Conservation (phyloP, 1,140 invertebrate species). For the Tachypleus tridentatus region DNA sequence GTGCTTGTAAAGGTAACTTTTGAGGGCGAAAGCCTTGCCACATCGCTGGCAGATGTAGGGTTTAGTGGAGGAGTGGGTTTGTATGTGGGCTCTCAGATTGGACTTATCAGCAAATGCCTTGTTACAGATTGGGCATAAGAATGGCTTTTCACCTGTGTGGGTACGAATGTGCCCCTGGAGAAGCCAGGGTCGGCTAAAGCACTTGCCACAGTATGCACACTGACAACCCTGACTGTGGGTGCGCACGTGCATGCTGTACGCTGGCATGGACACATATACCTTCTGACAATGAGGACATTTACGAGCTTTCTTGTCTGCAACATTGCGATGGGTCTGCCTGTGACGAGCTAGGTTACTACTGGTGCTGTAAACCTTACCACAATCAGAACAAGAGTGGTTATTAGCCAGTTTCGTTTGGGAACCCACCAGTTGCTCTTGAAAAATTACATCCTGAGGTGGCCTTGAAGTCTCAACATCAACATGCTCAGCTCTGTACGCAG, state of each 20-base stretch:
- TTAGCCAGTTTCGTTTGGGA: constrained; percentile 18
- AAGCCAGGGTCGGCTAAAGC: constrained; percentile 86
- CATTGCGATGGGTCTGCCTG: constrained; percentile 76
- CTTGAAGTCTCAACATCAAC: background rate
- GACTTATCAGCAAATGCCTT: constrained; percentile 93
- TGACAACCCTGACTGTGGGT: constrained; percentile 85
- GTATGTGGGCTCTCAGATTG: constrained; percentile 84
- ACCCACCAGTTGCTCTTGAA: constrained; percentile 1
- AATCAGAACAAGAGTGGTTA: constrained; percentile 64
- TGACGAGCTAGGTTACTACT: constrained; percentile 84
- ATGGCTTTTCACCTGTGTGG: constrained; percentile 86
- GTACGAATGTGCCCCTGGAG: constrained; percentile 83
- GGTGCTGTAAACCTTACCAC: constrained; percentile 77
- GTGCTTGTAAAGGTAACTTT: constrained; percentile 91
- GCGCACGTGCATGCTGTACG: constrained; percentile 89
- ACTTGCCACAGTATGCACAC: constrained; percentile 79
- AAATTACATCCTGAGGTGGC: background rate
- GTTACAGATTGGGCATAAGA: constrained; percentile 72
- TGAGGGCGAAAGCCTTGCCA: constrained; percentile 82
- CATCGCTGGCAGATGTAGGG: constrained; percentile 74
- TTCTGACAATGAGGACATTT: constrained; percentile 85
- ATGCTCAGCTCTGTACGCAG: background rate
- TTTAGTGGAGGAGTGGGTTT: constrained; percentile 76
- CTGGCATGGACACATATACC: constrained; percentile 84
- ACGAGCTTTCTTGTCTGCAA: constrained; percentile 64